These are phyloP conservation scores for Netelia inedita DNA, from an alignment of 2,888 invertebrate genomes.

Conservation along the genomic window DNA sequence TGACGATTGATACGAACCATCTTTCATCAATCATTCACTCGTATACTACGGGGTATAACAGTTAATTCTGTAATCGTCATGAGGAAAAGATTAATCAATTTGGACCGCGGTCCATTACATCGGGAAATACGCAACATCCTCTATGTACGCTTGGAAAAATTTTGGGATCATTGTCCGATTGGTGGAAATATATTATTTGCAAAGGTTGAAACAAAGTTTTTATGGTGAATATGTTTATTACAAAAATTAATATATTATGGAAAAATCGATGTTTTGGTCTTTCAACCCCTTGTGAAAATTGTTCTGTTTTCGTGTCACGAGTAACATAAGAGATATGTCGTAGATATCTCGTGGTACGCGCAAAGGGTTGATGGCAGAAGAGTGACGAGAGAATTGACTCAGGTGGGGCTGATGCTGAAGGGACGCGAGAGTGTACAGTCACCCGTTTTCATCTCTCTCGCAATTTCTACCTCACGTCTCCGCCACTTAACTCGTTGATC, in stretches of 20 bases:
- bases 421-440: constrained; percentile 33
- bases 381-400: constrained; percentile 56
- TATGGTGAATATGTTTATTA: too few relatives aligned
- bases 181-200: too few relatives aligned
- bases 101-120: too few relatives aligned
- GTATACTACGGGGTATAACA: not conserved
- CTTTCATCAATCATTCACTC: constrained; percentile 7
- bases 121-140: too few relatives aligned
- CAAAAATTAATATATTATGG: too few relatives aligned
- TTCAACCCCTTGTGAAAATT: constrained; percentile 34
- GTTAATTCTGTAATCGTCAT: not conserved
- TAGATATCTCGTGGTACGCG: constrained; percentile 57
- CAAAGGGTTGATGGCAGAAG: constrained; percentile 28
- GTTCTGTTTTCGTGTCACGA: not conserved
- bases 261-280: too few relatives aligned
- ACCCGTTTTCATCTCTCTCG: constrained; percentile 42
- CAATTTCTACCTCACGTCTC: constrained; percentile 24
- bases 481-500: constrained; percentile 52
- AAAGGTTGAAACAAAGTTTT: too few relatives aligned
- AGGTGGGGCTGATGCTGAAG: constrained; percentile 52
- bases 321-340: constrained; percentile 30
- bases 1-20: not conserved
- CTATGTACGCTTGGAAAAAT: not conserved
- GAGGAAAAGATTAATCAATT: not conserved
- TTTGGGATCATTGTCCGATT: not conserved